Conservation (phyloP, 2,113 vertebrate species). For the Gallinago paraguaiae region DNA sequence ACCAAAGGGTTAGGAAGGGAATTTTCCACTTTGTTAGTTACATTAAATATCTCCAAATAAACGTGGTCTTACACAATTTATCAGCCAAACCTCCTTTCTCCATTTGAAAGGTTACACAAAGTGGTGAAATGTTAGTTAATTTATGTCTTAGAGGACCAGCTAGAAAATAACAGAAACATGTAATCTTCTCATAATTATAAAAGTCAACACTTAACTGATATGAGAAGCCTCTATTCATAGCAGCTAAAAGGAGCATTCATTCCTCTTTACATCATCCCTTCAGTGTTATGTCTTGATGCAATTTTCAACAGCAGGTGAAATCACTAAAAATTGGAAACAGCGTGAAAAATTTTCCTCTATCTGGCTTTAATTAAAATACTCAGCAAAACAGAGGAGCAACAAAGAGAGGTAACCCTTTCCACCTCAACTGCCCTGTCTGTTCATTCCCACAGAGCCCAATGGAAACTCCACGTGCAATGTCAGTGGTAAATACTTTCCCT, state of each 20-base stretch:
- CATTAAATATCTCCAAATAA: not conserved
- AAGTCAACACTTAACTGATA: slow-evolving; percentile 22
- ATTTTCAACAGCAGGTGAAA: slow-evolving; percentile 49
- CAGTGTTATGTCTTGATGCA: not conserved
- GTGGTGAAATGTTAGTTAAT: slow-evolving; percentile 17
- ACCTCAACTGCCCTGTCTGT: not conserved
- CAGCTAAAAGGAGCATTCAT: slow-evolving; percentile 48
- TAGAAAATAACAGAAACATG: not conserved
- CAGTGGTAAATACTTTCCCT: not conserved
- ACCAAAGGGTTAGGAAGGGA: not conserved
- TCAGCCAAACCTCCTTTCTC: not conserved
- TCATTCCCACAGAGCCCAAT: accelerated
- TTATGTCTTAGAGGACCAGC: not conserved
- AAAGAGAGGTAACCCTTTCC: not conserved
- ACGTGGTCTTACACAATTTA: not conserved
- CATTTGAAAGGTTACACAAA: not conserved
- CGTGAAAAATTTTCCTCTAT: not conserved
- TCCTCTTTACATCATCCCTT: slow-evolving; percentile 36
- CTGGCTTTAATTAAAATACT: slow-evolving; percentile 41
- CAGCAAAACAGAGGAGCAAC: not conserved
- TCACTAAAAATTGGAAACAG: not conserved
- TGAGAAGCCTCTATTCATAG: slow-evolving; percentile 41
- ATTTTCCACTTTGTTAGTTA: slow-evolving; percentile 1
- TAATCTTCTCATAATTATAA: slow-evolving; percentile 7
- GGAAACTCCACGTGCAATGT: accelerated